Evolutionary conservation across 2,113 vertebrate species (phyloP).

Genomic region (Tetrao urogallus): DNA sequence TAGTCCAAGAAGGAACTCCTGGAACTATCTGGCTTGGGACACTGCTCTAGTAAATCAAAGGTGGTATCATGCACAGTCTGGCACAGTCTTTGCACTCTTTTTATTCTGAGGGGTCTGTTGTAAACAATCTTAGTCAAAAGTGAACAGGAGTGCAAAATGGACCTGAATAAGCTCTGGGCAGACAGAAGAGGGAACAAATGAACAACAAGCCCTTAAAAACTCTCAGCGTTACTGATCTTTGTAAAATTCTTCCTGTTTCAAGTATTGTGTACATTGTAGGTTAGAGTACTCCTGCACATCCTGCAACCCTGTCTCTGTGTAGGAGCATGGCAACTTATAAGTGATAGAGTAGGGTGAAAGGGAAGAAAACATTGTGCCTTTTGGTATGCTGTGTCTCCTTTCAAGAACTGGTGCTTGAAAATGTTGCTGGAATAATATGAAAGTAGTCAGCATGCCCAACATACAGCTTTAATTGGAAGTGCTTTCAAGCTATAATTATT

Average conservation of each 20-base stretch:
- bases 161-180: not conserved
- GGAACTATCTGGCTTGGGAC: not conserved
- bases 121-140: not conserved
- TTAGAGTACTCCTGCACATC: not conserved
- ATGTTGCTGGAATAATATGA: not conserved
- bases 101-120: not conserved
- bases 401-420: not conserved
- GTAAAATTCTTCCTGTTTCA: not conserved
- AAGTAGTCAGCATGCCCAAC: not conserved
- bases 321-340: not conserved
- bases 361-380: not conserved
- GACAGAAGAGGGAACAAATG: not conserved
- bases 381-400: not conserved
- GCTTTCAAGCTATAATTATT: not conserved
- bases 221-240: not conserved
- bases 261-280: not conserved
- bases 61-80: not conserved
- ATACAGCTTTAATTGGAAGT: not conserved
- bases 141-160: not conserved
- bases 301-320: rapidly evolving
- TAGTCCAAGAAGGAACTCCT: not conserved
- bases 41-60: not conserved
- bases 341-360: not conserved
- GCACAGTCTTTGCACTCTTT: not conserved
- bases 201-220: not conserved